Evolutionary conservation across 2,888 invertebrate species (phyloP), one percentile per base, ranked within the genome.

Genomic region (Melieria picta): DNA sequence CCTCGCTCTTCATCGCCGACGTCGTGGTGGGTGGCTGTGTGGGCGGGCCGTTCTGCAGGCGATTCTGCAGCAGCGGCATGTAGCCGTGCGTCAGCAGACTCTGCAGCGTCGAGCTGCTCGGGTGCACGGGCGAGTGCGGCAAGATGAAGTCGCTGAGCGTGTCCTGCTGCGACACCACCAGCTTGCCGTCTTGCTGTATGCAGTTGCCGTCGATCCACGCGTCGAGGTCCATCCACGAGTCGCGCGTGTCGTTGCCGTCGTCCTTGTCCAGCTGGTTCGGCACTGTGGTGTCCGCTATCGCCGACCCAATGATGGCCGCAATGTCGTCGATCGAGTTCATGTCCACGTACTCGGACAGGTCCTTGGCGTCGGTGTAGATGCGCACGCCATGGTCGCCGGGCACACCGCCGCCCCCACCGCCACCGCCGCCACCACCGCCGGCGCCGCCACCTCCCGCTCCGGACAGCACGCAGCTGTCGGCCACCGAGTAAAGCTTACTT

Each of bases 151-250:
- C 93, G 30, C 91, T 89, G 11, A 93, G 87, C 16, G 89, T 87
- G 76, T 93, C 92, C 75, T 87, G 87, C 80, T 92, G 92, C 1
- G 91, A 90, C 30, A 91, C 90, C 62, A 92, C 90, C 77, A 92
- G 89, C 68, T 89, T 87, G 72, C 90, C 91, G 76, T 91, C 91
- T 77, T 90, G 91, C 76, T 93, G 93, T 71, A 90, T 91, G 82
- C 93, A 94, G 0, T 93, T 93, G 7, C 92, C 92, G 74, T 93
- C 93, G 78, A 96, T 94, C 94, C 94, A 95, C 71, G 93, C 93
- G 76, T 95, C 95, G 67, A 95, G 89, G 83, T 95, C 95, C 90
- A 94, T 93, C 95, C 95, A 96, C 78, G 92, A 93, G 79, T 95
- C 94, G 73, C 94, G 88, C 1, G 94, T 93, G 65, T 91, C 92